Evolutionary conservation across 2,888 invertebrate species (phyloP).

Genomic region (Resseliella maxima): DNA sequence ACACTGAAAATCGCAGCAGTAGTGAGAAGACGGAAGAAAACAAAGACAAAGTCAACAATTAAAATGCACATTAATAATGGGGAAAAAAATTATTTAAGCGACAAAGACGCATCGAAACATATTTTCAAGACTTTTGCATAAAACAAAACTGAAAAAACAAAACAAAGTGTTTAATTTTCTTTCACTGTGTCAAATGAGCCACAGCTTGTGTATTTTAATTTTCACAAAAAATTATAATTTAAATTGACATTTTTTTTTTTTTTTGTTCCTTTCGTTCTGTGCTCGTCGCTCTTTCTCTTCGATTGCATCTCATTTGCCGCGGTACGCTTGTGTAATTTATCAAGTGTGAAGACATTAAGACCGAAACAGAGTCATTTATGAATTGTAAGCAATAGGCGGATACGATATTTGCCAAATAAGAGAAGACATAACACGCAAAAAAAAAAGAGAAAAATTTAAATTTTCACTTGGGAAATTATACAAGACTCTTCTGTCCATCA

Average conservation of each 20-base stretch:
- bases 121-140: neutral
- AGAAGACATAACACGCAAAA: neutral
- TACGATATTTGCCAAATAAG: neutral
- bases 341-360: constrained; percentile 50
- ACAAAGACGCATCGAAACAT: constrained; percentile 10
- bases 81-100: neutral
- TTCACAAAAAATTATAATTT: constrained; percentile 27
- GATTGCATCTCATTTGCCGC: neutral
- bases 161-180: constrained; percentile 36
- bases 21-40: constrained; percentile 17
- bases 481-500: no score
- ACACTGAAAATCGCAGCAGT: neutral
- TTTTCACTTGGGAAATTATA: neutral
- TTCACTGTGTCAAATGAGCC: neutral
- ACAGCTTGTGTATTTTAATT: constrained; percentile 11
- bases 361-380: neutral
- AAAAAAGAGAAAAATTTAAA: neutral
- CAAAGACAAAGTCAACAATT: constrained; percentile 39
- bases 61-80: constrained; percentile 43
- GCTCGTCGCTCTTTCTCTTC: neutral
- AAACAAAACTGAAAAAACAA: no score
- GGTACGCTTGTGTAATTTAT: neutral
- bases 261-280: no score
- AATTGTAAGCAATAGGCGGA: constrained; percentile 17
- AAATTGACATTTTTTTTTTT: constrained; percentile 29